Conservation (phyloP, 30 jellyfish, hydroid and myxozoan species). For the Chironex yamaguchii region DNA sequence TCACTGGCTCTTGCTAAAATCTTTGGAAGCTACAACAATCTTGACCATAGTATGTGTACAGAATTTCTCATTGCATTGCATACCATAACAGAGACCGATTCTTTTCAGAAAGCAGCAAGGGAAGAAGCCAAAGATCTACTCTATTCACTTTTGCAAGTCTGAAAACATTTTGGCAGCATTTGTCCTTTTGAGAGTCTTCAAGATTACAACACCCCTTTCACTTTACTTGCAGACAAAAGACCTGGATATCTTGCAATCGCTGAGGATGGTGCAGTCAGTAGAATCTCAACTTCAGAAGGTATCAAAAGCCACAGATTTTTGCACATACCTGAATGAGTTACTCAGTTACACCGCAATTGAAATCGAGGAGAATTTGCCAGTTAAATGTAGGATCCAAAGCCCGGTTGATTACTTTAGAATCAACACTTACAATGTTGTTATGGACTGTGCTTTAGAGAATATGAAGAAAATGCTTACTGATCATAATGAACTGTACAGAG, state of each 20-base stretch:
- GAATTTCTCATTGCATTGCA: neutral
- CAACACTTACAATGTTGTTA: constrained; percentile 27
- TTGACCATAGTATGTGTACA: constrained; percentile 11
- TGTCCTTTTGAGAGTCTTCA: constrained; percentile 30
- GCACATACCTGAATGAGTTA: constrained; percentile 1
- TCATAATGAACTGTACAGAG: constrained; percentile 43
- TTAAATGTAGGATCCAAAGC: constrained; percentile 7
- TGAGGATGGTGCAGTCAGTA: constrained; percentile 31
- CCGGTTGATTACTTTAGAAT: neutral
- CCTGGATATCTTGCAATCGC: neutral
- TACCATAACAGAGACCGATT: neutral
- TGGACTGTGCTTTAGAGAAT: constrained; percentile 25
- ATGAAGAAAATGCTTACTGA: neutral
- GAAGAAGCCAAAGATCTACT: constrained; percentile 11
- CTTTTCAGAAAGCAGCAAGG: constrained; percentile 10
- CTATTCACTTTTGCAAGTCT: neutral
- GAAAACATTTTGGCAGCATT: constrained; percentile 7
- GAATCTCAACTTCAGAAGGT: neutral
- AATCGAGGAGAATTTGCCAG: constrained; percentile 24
- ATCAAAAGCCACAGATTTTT: constrained; percentile 29
- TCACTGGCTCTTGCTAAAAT: constrained; percentile 41
- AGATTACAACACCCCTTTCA: constrained; percentile 24
- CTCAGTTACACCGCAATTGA: constrained; percentile 17
- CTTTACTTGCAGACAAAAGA: constrained; percentile 34
- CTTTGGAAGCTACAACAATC: constrained; percentile 14